Evolutionary conservation across 2,888 invertebrate genomes (phyloP).

Genomic region (Disparrhopalites patrizii): DNA sequence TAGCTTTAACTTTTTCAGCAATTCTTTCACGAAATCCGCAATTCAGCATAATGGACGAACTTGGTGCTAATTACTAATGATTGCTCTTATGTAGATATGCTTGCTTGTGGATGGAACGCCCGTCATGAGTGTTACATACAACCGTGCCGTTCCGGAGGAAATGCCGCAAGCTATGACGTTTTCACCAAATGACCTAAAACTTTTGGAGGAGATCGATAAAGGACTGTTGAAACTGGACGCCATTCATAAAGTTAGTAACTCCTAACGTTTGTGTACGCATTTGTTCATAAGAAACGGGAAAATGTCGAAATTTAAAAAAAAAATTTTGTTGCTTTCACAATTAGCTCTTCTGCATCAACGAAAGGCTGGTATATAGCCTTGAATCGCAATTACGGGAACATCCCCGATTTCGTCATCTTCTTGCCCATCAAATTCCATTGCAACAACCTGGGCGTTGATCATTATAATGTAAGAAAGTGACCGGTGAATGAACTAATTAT

Average conservation of each 20-base stretch:
- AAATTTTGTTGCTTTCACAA: background rate
- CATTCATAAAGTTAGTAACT: constrained; percentile 34
- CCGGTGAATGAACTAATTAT: no score
- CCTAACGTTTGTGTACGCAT: background rate
- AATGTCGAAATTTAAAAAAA: background rate
- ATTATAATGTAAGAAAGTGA: no score
- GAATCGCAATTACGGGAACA: constrained; percentile 40
- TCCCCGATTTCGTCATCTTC: constrained; percentile 33
- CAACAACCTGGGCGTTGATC: no score
- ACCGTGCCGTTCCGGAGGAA: constrained; percentile 33
- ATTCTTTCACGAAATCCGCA: background rate
- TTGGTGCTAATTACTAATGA: no score
- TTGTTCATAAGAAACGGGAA: background rate
- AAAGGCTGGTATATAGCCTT: constrained; percentile 36
- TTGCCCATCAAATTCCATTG: background rate
- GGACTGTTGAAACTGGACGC: constrained; percentile 41
- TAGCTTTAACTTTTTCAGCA: background rate
- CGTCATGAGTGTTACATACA: constrained; percentile 32
- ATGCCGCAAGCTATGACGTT: constrained; percentile 19
- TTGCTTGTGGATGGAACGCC: constrained; percentile 42
- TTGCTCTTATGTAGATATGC: constrained; percentile 30
- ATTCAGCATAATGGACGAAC: background rate
- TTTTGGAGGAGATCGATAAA: constrained; percentile 42
- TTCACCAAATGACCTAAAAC: constrained; percentile 30
- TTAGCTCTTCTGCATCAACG: constrained; percentile 42